phyloP scores from a whole-genome alignment of 2,797 vertebrate species.

The Pelobates cultripes region DNA sequence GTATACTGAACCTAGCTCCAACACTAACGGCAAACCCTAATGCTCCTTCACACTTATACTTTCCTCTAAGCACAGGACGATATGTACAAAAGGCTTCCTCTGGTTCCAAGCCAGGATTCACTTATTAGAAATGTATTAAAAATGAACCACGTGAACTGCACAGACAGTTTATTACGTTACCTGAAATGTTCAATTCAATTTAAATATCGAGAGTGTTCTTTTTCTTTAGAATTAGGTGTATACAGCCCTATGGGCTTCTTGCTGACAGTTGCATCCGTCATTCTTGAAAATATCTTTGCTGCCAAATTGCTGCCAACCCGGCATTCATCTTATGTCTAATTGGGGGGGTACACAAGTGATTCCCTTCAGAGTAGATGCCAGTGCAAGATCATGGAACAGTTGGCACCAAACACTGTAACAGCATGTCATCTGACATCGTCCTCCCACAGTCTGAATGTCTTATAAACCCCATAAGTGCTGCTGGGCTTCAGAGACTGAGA shows the following conservation, averaged over 20 bases:
- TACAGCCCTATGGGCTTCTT: conserved; percentile 1
- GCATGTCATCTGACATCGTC: conserved; percentile 65
- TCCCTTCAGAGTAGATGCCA: conserved; percentile 57
- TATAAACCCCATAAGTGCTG: conserved; percentile 62
- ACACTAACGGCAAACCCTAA: too few species aligned
- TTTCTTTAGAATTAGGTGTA: not conserved
- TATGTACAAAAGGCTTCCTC: too few species aligned
- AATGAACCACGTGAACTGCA: too few species aligned
- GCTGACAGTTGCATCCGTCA: conserved; percentile 45
- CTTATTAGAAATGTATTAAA: too few species aligned
- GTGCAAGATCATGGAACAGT: conserved; percentile 48
- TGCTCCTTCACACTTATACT: too few species aligned
- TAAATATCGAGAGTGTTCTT: not conserved
- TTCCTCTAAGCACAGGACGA: too few species aligned
- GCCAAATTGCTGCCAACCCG: conserved; percentile 51
- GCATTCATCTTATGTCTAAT: conserved; percentile 59
- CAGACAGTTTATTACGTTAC: too few species aligned
- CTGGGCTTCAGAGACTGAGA: conserved; percentile 39
- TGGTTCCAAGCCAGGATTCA: too few species aligned
- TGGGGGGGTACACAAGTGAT: conserved; percentile 59
- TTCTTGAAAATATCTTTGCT: conserved; percentile 20
- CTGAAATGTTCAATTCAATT: too few species aligned
- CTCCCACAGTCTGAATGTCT: conserved; percentile 62
- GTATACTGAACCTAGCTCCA: too few species aligned
- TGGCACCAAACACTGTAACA: conserved; percentile 61